A percentile compares a stretch with the other conserved stretches of the same genome.
phyloP scores from a whole-genome alignment of 2,797 vertebrate genomes.

The Tiaroga cobitis region DNA sequence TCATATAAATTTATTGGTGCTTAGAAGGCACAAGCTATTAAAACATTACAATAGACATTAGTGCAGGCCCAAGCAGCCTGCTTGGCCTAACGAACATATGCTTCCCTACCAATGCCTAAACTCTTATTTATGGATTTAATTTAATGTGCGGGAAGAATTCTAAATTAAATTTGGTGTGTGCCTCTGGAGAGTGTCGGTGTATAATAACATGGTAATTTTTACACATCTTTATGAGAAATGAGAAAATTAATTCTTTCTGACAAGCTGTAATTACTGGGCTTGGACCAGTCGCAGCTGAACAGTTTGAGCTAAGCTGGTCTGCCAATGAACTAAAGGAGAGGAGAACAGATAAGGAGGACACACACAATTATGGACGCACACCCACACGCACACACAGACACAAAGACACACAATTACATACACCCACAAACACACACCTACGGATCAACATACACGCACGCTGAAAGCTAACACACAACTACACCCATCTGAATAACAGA shows the following conservation, averaged over 20 bases:
- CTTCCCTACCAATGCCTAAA: constrained; percentile 96
- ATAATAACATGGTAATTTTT: constrained; percentile 99
- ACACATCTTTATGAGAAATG: constrained; percentile 99
- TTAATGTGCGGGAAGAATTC: constrained; percentile 99
- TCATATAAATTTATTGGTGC: constrained; percentile 97
- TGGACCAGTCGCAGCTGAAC: constrained; percentile 99
- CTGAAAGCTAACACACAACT: constrained; percentile 21
- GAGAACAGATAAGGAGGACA: constrained; percentile 66
- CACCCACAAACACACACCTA: constrained; percentile 47
- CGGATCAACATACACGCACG: constrained; percentile 41
- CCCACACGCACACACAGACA: constrained; percentile 50
- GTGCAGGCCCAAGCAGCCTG: constrained; percentile 85
- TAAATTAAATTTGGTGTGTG: constrained; percentile 99
- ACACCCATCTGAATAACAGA: constrained; percentile 46
- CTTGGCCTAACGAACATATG: constrained; percentile 98
- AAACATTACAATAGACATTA: constrained; percentile 99
- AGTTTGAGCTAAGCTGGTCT: constrained; percentile 94
- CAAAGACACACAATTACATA: constrained; percentile 38
- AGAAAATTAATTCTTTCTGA: constrained; percentile 99
- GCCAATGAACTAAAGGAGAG: constrained; percentile 89
- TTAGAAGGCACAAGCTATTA: constrained; percentile 96
- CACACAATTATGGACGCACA: constrained; percentile 53
- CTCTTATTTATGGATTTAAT: constrained; percentile 99
- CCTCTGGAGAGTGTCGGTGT: constrained; percentile 99
- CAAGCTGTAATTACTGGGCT: constrained; percentile 99